phyloP scores from a whole-genome alignment of 1,140 invertebrate species.

The Euschistus heros region DNA sequence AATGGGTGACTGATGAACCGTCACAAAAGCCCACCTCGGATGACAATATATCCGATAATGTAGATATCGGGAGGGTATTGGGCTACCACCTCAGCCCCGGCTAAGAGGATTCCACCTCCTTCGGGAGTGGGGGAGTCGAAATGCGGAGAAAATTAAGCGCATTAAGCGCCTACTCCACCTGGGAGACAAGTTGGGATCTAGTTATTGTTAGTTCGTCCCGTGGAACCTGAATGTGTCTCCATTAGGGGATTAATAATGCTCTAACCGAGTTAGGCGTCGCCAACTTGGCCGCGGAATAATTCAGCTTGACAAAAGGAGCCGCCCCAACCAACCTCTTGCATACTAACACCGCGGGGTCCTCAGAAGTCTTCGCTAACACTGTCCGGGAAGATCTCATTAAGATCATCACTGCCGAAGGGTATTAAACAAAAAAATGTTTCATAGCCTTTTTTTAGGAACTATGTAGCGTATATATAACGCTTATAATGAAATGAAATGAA shows the following conservation, averaged over 20 bases:
- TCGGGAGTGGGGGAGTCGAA: conserved; percentile 1
- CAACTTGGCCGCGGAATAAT: conserved; percentile 3
- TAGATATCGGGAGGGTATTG: neutral
- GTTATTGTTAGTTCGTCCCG: neutral
- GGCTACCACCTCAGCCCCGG: neutral
- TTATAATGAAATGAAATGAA: too few relatives aligned
- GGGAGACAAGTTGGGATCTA: neutral
- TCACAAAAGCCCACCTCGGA: conserved; percentile 1
- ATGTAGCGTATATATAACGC: too few relatives aligned
- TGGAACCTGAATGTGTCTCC: conserved; percentile 6
- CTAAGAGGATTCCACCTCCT: neutral
- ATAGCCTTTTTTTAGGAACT: too few relatives aligned
- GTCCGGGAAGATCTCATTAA: too few relatives aligned
- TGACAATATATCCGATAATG: conserved; percentile 13
- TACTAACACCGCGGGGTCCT: neutral
- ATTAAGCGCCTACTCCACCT: conserved; percentile 1
- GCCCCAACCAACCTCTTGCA: neutral
- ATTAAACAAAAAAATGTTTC: too few relatives aligned
- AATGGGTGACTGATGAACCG: conserved; percentile 6
- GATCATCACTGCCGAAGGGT: too few relatives aligned
- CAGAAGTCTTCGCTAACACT: too few relatives aligned
- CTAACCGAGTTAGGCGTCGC: conserved; percentile 10
- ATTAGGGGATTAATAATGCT: conserved; percentile 17
- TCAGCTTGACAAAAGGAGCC: conserved; percentile 11
- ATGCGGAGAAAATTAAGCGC: conserved; percentile 15